Evolutionary conservation across 2,888 invertebrate species (phyloP).

Genomic region (Physocephala rufipes): DNA sequence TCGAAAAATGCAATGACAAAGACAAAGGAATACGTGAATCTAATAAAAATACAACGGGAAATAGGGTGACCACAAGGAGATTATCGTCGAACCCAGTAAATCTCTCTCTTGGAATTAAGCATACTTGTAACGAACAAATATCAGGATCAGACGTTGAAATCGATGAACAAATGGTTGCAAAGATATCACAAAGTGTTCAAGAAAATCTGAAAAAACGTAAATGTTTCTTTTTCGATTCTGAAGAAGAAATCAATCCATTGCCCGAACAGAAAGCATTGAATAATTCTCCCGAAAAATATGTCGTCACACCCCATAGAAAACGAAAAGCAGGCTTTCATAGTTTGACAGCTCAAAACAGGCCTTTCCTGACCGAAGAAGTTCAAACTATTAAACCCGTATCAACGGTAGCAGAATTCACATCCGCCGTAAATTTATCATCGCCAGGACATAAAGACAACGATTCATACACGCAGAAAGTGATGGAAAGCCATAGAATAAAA

Average conservation of each 20-base stretch:
- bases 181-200: constrained; percentile 28
- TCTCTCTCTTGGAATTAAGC: constrained; percentile 73
- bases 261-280: constrained; percentile 77
- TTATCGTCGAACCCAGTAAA: constrained; percentile 86
- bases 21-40: background rate
- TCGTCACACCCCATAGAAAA: constrained; percentile 87
- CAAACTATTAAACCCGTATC: constrained; percentile 74
- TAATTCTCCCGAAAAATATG: constrained; percentile 83
- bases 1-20: constrained; percentile 15
- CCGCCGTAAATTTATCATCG: constrained; percentile 59
- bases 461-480: constrained; percentile 47
- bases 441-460: constrained; percentile 41
- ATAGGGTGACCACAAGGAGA: constrained; percentile 45
- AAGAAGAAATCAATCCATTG: constrained; percentile 71
- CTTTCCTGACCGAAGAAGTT: constrained; percentile 82
- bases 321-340: constrained; percentile 87
- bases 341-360: constrained; percentile 86
- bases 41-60: constrained; percentile 57
- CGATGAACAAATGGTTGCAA: constrained; percentile 63
- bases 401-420: constrained; percentile 73
- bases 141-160: constrained; percentile 38
- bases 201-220: constrained; percentile 52
- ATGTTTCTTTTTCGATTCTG: constrained; percentile 65
- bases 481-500: constrained; percentile 56
- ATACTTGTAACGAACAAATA: constrained; percentile 60